A percentile compares a stretch with the other conserved stretches of the same genome.
Conservation (phyloP, 1,140 invertebrate genomes). For the Neodiprion lecontei region DNA sequence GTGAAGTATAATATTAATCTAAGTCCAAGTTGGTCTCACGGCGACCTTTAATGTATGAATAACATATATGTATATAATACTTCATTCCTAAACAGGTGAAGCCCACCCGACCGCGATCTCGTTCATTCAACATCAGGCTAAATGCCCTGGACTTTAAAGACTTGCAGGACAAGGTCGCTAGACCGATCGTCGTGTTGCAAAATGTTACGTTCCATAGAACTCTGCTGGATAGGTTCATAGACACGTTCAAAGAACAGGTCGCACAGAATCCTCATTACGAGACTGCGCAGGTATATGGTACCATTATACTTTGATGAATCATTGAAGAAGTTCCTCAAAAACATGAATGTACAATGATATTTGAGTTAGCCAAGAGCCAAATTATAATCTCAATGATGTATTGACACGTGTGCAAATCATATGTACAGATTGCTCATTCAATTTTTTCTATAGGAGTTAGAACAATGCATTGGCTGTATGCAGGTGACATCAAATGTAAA, state of each 20-base stretch:
- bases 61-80: not conserved
- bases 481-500: conserved; percentile 81
- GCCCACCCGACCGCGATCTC: conserved; percentile 64
- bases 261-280: conserved; percentile 74
- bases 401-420: too few relatives aligned
- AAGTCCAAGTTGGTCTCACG: not conserved
- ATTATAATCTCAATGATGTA: too few relatives aligned
- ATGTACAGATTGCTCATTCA: too few relatives aligned
- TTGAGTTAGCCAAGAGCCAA: too few relatives aligned
- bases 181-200: conserved; percentile 76
- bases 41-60: not conserved
- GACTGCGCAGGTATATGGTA: conserved; percentile 67
- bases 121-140: conserved; percentile 73
- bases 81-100: conserved; percentile 60
- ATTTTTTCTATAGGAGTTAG: conserved; percentile 67
- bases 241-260: conserved; percentile 81
- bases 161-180: conserved; percentile 77
- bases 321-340: too few relatives aligned
- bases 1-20: conserved; percentile 32
- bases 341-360: too few relatives aligned
- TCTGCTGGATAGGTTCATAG: conserved; percentile 83
- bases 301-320: too few relatives aligned
- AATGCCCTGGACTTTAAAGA: conserved; percentile 82
- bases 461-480: conserved; percentile 90
- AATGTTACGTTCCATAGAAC: conserved; percentile 82